These are phyloP conservation scores for Troides helena DNA, from an alignment of 2,888 invertebrate species.

Conservation along the genomic window DNA sequence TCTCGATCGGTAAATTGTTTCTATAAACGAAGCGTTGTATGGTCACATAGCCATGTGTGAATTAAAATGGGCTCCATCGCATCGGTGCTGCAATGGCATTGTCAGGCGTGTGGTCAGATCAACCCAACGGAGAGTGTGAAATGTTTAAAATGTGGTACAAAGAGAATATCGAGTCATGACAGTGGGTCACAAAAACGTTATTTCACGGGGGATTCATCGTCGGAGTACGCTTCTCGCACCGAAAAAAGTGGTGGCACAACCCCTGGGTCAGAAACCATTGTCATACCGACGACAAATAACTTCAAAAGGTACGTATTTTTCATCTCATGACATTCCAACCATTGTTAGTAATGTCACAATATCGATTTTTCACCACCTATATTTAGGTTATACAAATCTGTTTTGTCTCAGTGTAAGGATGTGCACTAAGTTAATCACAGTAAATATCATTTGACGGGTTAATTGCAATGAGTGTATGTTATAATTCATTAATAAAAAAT, in stretches of 20 bases:
- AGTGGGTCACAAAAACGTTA: slow-evolving; percentile 65
- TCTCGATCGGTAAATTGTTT: slow-evolving; percentile 65
- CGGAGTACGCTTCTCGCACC: slow-evolving; percentile 64
- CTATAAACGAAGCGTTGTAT: slow-evolving; percentile 70
- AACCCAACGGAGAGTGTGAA: slow-evolving; percentile 92
- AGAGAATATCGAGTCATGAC: slow-evolving; percentile 82
- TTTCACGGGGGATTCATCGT: slow-evolving; percentile 65
- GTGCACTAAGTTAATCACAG: slow-evolving; percentile 57
- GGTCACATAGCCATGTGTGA: slow-evolving; percentile 79
- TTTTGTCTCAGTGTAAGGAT: slow-evolving; percentile 57
- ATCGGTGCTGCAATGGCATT: slow-evolving; percentile 96
- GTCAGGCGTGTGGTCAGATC: slow-evolving; percentile 92
- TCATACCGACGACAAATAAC: slow-evolving; percentile 65
- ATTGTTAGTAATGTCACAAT: slow-evolving; percentile 63
- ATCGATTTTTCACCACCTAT: slow-evolving; percentile 73
- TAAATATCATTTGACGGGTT: slow-evolving; percentile 54
- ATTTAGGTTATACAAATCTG: slow-evolving; percentile 72
- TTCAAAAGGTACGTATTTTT: slow-evolving; percentile 68
- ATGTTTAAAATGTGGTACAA: slow-evolving; percentile 91
- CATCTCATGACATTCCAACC: slow-evolving; percentile 46
- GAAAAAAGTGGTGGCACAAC: slow-evolving; percentile 72
- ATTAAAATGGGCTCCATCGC: slow-evolving; percentile 94
- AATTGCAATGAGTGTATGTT: slow-evolving; percentile 55
- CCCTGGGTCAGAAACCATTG: slow-evolving; percentile 68
- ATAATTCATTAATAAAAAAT: slow-evolving; percentile 59